These are phyloP conservation scores for Eristalinus sepulchralis DNA, from an alignment of 2,888 invertebrate species.

Conservation along the genomic window DNA sequence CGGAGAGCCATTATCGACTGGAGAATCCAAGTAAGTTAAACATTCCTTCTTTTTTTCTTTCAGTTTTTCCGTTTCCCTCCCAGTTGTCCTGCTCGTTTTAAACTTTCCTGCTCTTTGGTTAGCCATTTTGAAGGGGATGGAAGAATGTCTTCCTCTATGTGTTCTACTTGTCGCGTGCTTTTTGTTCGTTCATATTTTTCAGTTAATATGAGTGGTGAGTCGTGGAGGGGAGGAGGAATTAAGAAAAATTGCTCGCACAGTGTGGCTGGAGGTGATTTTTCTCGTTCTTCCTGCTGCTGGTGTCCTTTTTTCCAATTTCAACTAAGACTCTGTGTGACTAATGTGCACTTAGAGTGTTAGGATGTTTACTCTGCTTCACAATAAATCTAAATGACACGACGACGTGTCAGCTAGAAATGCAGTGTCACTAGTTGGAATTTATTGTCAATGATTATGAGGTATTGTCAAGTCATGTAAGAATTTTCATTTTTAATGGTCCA, in stretches of 20 bases:
- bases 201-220: conserved; percentile 22
- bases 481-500: not conserved
- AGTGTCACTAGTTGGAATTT: not conserved
- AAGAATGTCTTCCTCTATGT: conserved; percentile 57
- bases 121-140: conserved; percentile 24
- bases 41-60: not conserved
- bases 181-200: not conserved
- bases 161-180: conserved; percentile 82
- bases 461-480: not conserved
- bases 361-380: not conserved
- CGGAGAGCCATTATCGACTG: conserved; percentile 95
- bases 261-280: not conserved
- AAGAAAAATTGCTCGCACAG: conserved; percentile 48
- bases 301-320: conserved; percentile 37
- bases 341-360: conserved; percentile 47
- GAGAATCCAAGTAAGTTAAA: conserved; percentile 95
- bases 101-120: not conserved
- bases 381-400: conserved; percentile 25
- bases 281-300: not conserved
- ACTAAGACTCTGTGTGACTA: conserved; percentile 20
- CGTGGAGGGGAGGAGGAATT: conserved; percentile 25
- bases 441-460: not conserved
- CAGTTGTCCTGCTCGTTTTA: conserved; percentile 18
- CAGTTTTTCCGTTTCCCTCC: conserved; percentile 6
- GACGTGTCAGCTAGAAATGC: conserved; percentile 12